phyloP scores from a whole-genome alignment of 1,140 invertebrate genomes.

The Papilio dardanus region DNA sequence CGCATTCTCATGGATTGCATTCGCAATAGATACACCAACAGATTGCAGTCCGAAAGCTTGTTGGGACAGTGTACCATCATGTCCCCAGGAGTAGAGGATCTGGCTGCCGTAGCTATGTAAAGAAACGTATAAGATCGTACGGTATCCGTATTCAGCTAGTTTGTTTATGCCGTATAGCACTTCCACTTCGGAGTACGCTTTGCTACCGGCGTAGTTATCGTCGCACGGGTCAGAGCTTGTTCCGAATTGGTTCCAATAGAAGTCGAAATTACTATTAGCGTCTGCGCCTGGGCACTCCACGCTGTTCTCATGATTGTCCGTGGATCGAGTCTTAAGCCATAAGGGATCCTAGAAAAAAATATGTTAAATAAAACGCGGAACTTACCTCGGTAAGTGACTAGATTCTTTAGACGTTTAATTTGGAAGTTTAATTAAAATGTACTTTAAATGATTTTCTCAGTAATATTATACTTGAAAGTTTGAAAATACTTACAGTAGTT shows the following conservation, averaged over 20 bases:
- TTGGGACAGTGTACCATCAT: conserved; percentile 78
- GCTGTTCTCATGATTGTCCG: conserved; percentile 41
- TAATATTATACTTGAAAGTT: no score
- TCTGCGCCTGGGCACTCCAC: conserved; percentile 83
- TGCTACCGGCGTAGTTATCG: conserved; percentile 86
- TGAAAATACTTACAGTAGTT: conserved; percentile 58
- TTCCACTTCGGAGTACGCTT: conserved; percentile 89
- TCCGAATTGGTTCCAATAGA: conserved; percentile 77
- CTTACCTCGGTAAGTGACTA: no score
- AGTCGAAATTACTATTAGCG: conserved; percentile 85
- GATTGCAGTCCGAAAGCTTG: conserved; percentile 64
- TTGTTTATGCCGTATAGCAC: conserved; percentile 70
- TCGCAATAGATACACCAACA: conserved; percentile 67
- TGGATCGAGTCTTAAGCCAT: conserved; percentile 85
- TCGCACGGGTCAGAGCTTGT: conserved; percentile 83
- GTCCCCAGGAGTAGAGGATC: conserved; percentile 85
- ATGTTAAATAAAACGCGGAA: no score
- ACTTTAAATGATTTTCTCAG: no score
- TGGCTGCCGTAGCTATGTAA: conserved; percentile 86
- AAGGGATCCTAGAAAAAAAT: conserved; percentile 70
- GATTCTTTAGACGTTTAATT: no score
- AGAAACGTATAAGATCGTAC: conserved; percentile 83
- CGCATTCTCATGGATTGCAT: conserved; percentile 59
- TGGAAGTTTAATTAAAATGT: no score
- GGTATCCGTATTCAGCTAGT: conserved; percentile 57